A percentile compares a stretch with the other conserved stretches of the same genome.
Conservation (phyloP, 2,888 invertebrate species). For the Synanthedon tipuliformis region DNA sequence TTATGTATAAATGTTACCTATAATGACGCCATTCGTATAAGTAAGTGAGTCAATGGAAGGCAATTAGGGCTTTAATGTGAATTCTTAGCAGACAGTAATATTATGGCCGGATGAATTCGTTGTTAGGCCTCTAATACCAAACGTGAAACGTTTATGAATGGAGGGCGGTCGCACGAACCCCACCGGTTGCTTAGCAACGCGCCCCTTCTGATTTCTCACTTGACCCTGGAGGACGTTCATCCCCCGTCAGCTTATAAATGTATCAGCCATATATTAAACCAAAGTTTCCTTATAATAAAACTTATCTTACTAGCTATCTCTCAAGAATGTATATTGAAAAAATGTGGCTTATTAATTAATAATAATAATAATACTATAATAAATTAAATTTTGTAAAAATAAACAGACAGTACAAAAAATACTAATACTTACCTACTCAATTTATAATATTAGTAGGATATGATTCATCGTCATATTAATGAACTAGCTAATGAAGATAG, state of each 20-base stretch:
- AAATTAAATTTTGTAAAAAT: too few species aligned
- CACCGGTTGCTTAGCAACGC: slow-evolving; percentile 42
- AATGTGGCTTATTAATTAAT: too few species aligned
- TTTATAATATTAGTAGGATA: too few species aligned
- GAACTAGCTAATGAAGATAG: too few species aligned
- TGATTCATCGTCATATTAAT: too few species aligned
- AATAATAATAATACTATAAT: too few species aligned
- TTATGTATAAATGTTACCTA: too few species aligned
- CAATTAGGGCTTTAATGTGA: not conserved
- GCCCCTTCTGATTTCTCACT: slow-evolving; percentile 23
- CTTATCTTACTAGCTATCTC: too few species aligned
- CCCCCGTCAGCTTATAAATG: slow-evolving; percentile 9
- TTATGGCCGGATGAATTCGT: slow-evolving; percentile 7
- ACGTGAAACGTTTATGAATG: slow-evolving; percentile 28
- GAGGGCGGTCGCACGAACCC: slow-evolving; percentile 19
- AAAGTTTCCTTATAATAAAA: too few species aligned
- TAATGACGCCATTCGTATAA: not conserved
- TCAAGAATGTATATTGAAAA: too few species aligned
- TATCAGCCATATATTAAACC: not conserved
- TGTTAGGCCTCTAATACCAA: slow-evolving; percentile 16
- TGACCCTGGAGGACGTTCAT: slow-evolving; percentile 43
- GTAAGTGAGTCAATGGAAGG: slow-evolving; percentile 1
- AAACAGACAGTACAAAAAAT: too few species aligned
- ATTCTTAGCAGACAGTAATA: slow-evolving; percentile 2
- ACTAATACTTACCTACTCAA: too few species aligned